Evolutionary conservation across 2,888 invertebrate genomes (phyloP).

Genomic region (Ophioninae sp.): DNA sequence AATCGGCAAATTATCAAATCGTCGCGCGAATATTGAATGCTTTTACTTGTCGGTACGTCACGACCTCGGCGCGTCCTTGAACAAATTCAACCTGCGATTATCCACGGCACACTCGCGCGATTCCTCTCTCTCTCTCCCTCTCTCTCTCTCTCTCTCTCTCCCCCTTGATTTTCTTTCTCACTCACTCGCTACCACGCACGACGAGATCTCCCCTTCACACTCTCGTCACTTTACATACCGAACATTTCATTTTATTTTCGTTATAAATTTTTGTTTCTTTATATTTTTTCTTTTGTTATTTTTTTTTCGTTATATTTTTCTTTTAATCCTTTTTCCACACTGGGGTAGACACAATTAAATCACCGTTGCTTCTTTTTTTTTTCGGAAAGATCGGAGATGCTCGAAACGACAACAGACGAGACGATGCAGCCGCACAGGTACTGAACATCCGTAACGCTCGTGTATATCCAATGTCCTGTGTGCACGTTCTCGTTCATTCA

Average conservation of each 20-base stretch:
- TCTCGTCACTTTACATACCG: conserved; percentile 18
- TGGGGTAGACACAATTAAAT: conserved; percentile 17
- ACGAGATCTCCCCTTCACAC: not conserved
- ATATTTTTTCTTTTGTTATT: not conserved
- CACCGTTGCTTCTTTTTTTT: not conserved
- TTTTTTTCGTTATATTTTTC: not conserved
- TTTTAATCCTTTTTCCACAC: too few relatives aligned
- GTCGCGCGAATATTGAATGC: not conserved
- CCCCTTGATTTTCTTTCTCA: too few relatives aligned
- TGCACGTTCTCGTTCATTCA: conserved; percentile 54
- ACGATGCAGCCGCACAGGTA: conserved; percentile 2
- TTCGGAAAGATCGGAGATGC: too few relatives aligned
- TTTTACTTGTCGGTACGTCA: not conserved
- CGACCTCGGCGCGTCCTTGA: conserved; percentile 38
- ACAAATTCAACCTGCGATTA: conserved; percentile 20
- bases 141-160: not conserved
- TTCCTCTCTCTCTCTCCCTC: not conserved
- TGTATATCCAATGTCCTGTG: conserved; percentile 47
- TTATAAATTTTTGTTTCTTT: not conserved
- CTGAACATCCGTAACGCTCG: not conserved
- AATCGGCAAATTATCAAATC: conserved; percentile 8
- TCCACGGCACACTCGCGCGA: conserved; percentile 13
- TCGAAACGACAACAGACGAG: not conserved
- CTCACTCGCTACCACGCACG: too few relatives aligned
- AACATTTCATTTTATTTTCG: conserved; percentile 1